Evolutionary conservation across 2,113 vertebrate genomes (phyloP), one percentile per base, ranked within the genome.

Genomic region (Pteruthius melanotis): DNA sequence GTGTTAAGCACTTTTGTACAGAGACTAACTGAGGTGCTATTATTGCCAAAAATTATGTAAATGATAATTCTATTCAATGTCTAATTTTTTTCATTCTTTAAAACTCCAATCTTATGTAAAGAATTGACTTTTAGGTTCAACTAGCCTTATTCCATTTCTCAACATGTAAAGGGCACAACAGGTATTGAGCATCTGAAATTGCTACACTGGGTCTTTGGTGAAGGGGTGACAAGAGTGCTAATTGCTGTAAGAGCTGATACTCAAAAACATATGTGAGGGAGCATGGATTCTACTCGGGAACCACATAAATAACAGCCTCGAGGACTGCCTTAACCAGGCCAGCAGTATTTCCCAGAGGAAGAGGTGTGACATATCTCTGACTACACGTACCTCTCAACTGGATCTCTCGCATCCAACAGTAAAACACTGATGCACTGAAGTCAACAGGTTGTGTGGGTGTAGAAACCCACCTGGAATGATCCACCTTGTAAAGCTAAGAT

Each of bases 131-230:
- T 84, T 76, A 40, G 63, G 82, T 92, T 95, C 85, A 61, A 80
- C 75, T 71, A 93, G 80, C 50, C 70, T 95, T 87, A 87, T 60
- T 97, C 60, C 77, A 96, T 95, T 94, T 78, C 50, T 77, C 91
- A 94, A 86, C 78, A 95, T 6, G 7, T 71, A 66, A 94, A 94
- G 87, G 94, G 83, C 76, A 92, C 1, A 35, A 59, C 79, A 92
- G 68, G 49, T 92, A 94, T 27, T 8, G 40, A 94, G 81, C 54
- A 82, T 63, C 65, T 91, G 85, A 80, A 97, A 96, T 40, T 91
- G 90, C 82, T 96, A 94, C 70, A 64, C 40, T 80, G 70, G 83
- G 70, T 96, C 94, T 95, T 95, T 91, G 94, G 93, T 78, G 85
- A 97, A 92, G 89, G 76, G 83, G 72, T 80, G 92, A 91, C 66